These are phyloP conservation scores for Osmoderma eremita DNA, from an alignment of 2,888 invertebrate species.

Conservation along the genomic window DNA sequence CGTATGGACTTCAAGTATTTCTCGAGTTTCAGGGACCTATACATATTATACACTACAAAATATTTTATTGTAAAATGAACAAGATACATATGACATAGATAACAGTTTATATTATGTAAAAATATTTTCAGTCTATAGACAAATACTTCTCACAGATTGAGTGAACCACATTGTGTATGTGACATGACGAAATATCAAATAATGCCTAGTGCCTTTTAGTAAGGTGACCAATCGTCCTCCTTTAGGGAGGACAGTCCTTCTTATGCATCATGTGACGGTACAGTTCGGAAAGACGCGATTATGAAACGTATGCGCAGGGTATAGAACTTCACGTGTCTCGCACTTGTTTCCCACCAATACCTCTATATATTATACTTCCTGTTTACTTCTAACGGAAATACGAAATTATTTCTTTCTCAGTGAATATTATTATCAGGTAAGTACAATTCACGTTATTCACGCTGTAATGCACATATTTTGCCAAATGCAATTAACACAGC, in stretches of 20 bases:
- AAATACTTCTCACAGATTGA: slow-evolving; percentile 47
- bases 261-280: no score
- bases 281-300: no score
- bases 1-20: slow-evolving; percentile 14
- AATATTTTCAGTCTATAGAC: slow-evolving; percentile 59
- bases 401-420: no score
- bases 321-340: no score
- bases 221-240: neutral
- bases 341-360: no score
- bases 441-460: no score
- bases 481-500: neutral
- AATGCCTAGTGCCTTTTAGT: neutral
- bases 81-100: slow-evolving; percentile 41
- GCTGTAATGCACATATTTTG: neutral
- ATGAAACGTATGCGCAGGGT: no score
- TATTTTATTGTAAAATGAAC: slow-evolving; percentile 42
- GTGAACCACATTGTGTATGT: slow-evolving; percentile 41
- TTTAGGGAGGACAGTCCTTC: neutral
- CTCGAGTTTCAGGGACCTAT: slow-evolving; percentile 13
- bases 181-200: slow-evolving; percentile 26
- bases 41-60: slow-evolving; percentile 35
- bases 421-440: no score
- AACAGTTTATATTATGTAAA: slow-evolving; percentile 50
- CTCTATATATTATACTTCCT: no score
- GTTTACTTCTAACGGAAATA: no score